Conservation (phyloP, 1,140 invertebrate species). For the Zaprionus vittiger region DNA sequence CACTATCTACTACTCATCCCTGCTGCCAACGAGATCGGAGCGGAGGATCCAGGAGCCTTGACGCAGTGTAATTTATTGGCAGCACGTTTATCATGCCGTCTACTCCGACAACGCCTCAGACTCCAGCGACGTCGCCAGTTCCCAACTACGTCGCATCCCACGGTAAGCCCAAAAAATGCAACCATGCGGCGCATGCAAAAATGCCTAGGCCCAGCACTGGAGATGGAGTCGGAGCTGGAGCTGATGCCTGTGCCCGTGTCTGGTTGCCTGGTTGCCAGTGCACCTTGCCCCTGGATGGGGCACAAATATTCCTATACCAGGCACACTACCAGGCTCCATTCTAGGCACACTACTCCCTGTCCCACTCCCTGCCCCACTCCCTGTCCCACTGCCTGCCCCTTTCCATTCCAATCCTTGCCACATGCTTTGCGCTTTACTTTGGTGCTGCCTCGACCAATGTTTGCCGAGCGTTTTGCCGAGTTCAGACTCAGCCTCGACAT, state of each 20-base stretch:
- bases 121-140: neutral
- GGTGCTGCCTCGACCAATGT: slow-evolving; percentile 66
- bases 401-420: slow-evolving; percentile 38
- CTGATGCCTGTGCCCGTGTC: neutral
- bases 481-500: slow-evolving; percentile 3
- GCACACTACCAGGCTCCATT: too few species aligned
- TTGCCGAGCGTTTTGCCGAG: slow-evolving; percentile 73
- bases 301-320: slow-evolving; percentile 3
- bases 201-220: slow-evolving; percentile 59
- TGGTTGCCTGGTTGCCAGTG: slow-evolving; percentile 17
- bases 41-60: slow-evolving; percentile 46
- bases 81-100: slow-evolving; percentile 82
- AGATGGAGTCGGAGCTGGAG: neutral
- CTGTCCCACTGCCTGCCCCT: neutral
- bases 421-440: slow-evolving; percentile 76
- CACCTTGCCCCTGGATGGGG: slow-evolving; percentile 67
- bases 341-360: too few species aligned
- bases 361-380: too few species aligned
- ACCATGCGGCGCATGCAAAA: slow-evolving; percentile 80
- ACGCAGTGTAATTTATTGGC: slow-evolving; percentile 83
- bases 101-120: slow-evolving; percentile 41
- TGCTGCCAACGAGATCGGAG: neutral
- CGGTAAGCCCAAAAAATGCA: slow-evolving; percentile 80
- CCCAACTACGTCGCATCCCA: slow-evolving; percentile 29
- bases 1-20: neutral